Percentiles rank a stretch among this genome's conserved stretches.
Evolutionary conservation across 2,113 vertebrate species (phyloP).

Genomic region (Sorex fumeus): DNA sequence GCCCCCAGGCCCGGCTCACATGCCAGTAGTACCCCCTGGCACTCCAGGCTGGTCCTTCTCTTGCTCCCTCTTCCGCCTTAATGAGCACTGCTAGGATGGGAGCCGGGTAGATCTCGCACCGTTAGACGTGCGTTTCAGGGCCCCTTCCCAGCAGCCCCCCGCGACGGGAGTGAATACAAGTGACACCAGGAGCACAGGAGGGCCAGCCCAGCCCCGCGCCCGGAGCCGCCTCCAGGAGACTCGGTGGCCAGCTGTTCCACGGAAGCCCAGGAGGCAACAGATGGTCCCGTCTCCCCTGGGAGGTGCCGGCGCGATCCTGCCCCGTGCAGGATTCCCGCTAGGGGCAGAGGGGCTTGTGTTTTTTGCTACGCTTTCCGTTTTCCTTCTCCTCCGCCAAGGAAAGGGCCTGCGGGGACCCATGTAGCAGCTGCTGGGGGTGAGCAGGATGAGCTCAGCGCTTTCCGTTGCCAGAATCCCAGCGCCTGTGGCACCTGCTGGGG

Average conservation of each 20-base stretch:
- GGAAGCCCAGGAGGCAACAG: background rate
- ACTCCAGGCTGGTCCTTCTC: background rate
- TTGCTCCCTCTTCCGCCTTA: conserved; percentile 53
- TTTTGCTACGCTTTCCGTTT: conserved; percentile 14
- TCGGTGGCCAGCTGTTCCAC: background rate
- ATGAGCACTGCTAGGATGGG: conserved; percentile 5
- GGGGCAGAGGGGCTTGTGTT: background rate
- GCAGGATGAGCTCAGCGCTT: conserved; percentile 40
- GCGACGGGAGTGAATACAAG: conserved; percentile 40
- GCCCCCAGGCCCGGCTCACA: background rate
- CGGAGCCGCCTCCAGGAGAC: rapidly evolving
- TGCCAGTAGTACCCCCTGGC: background rate
- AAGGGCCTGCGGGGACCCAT: background rate
- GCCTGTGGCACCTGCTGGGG: conserved; percentile 63
- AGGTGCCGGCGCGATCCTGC: background rate
- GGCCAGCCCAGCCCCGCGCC: background rate
- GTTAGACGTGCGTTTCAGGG: conserved; percentile 9
- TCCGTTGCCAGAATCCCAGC: conserved; percentile 56
- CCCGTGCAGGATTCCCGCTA: background rate
- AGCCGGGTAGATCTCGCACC: conserved; percentile 54
- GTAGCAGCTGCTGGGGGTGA: conserved; percentile 58
- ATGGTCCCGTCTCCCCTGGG: background rate
- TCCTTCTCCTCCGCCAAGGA: background rate
- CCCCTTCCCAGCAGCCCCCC: background rate
- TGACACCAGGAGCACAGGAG: conserved; percentile 25